A percentile compares a stretch with the other conserved stretches of the same genome.
phyloP scores from a whole-genome alignment of 2,113 vertebrate species.

The Anarhynchus alexandrinus region DNA sequence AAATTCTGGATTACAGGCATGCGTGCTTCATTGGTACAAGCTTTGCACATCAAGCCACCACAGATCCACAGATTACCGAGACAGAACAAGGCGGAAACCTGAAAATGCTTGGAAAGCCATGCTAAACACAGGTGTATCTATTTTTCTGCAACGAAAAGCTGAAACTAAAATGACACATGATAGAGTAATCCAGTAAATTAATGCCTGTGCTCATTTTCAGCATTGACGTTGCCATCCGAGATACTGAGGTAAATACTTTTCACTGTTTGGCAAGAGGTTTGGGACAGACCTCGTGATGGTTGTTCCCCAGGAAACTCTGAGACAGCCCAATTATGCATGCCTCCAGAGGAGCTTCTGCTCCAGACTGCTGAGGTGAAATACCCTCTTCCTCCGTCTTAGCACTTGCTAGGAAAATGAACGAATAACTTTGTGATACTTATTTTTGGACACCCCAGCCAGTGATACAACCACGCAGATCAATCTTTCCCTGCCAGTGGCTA shows the following conservation, averaged over 20 bases:
- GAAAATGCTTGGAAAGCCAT: neutral
- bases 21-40: fast-evolving
- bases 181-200: neutral
- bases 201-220: neutral
- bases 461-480: neutral
- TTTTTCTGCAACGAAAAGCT: neutral
- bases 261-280: neutral
- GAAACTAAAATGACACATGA: neutral
- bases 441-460: neutral
- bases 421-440: neutral
- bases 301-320: neutral
- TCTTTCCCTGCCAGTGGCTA: constrained; percentile 7
- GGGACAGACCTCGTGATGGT: neutral
- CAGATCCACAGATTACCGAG: neutral
- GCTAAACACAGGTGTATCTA: neutral
- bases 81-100: neutral
- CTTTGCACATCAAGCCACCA: neutral
- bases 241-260: neutral
- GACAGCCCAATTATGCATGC: neutral
- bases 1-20: neutral
- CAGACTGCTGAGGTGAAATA: neutral
- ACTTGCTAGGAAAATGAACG: neutral
- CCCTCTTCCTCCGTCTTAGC: fast-evolving
- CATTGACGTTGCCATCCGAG: neutral
- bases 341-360: neutral